Conservation (phyloP, 2,113 vertebrate species). For the Coptodon bakossiorum region DNA sequence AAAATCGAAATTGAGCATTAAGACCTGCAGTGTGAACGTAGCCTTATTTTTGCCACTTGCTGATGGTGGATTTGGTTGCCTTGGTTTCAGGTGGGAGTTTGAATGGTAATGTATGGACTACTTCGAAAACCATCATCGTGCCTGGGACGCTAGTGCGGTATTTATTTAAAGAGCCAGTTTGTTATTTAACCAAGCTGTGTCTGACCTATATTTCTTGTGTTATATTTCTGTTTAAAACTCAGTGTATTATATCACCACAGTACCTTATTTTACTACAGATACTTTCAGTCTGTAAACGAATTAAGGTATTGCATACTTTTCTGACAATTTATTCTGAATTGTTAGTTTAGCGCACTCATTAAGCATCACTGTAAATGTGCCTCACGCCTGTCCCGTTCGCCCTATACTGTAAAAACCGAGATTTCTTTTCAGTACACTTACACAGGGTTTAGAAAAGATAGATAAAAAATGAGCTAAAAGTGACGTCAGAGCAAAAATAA, state of each 20-base stretch:
- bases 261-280: not conserved
- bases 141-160: not conserved
- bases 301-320: not conserved
- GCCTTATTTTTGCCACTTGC: not conserved
- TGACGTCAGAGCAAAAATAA: accelerated
- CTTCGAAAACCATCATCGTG: not conserved
- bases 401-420: not conserved
- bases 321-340: not conserved
- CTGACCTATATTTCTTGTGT: not conserved
- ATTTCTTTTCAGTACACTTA: not conserved
- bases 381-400: too few relatives aligned
- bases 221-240: not conserved
- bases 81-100: not conserved
- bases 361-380: not conserved
- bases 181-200: not conserved
- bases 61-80: not conserved
- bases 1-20: too few relatives aligned
- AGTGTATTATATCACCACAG: not conserved
- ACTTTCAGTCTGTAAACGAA: not conserved
- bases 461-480: not conserved
- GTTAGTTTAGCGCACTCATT: not conserved
- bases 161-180: accelerated
- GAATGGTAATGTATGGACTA: not conserved
- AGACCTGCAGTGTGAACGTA: too few relatives aligned
- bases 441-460: accelerated